A percentile compares a stretch with the other conserved stretches of the same genome.
phyloP scores from a whole-genome alignment of 2,797 vertebrate species.

The Scleropages formosus region DNA sequence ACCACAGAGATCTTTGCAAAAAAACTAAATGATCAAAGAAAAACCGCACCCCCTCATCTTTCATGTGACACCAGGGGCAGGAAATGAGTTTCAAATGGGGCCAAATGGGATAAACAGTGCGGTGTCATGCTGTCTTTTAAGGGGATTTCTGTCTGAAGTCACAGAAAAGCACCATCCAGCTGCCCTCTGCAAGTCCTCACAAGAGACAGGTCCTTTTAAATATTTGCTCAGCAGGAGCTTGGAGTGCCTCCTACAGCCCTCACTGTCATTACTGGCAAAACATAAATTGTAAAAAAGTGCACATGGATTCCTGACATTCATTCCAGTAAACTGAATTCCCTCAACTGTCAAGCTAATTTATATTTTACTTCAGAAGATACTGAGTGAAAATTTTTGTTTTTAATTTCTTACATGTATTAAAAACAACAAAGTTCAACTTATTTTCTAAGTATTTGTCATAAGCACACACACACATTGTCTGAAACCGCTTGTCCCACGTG shows the following conservation, averaged over 20 bases:
- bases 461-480: too few species aligned
- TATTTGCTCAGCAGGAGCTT: neutral
- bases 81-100: conserved; percentile 19
- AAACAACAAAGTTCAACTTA: too few species aligned
- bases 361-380: too few species aligned
- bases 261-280: neutral
- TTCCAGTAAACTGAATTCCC: neutral
- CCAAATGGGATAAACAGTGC: conserved; percentile 16
- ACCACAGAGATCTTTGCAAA: neutral
- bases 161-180: neutral
- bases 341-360: neutral
- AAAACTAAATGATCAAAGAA: neutral
- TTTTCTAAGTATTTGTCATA: too few species aligned
- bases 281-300: neutral
- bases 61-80: neutral
- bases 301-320: neutral
- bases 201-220: conserved; percentile 25
- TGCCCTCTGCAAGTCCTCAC: conserved; percentile 26
- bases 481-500: too few species aligned
- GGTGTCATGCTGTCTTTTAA: neutral
- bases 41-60: neutral
- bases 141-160: conserved; percentile 23
- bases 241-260: conserved; percentile 3
- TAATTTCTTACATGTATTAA: too few species aligned
- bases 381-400: too few species aligned